These are phyloP conservation scores for Caenorhabditis drosophilae DNA, from an alignment of 2,888 invertebrate genomes.

Conservation along the genomic window DNA sequence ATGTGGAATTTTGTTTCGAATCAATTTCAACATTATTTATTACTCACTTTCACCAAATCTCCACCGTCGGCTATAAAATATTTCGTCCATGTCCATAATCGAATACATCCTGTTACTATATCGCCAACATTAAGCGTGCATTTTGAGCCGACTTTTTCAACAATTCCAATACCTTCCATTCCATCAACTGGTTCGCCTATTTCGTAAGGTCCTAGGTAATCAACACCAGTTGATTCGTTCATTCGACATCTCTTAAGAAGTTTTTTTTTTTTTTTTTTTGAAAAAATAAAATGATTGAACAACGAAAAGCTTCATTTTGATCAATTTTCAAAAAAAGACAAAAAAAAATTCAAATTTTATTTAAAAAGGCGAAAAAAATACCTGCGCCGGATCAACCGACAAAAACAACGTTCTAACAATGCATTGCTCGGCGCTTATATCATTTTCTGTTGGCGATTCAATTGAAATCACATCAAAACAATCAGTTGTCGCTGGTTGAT, in stretches of 20 bases:
- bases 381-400: slow-evolving; percentile 45
- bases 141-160: slow-evolving; percentile 26
- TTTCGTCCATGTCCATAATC: slow-evolving; percentile 47
- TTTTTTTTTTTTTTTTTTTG: background rate
- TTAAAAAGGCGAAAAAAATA: slow-evolving; percentile 6
- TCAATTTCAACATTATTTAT: background rate
- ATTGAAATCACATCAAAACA: slow-evolving; percentile 39
- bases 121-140: slow-evolving; percentile 35
- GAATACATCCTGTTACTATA: slow-evolving; percentile 39
- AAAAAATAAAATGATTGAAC: background rate
- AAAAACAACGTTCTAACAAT: slow-evolving; percentile 43
- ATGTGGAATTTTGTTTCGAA: background rate
- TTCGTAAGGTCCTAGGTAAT: slow-evolving; percentile 69
- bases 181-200: slow-evolving; percentile 68
- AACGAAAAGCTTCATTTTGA: background rate
- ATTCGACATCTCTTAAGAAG: slow-evolving; percentile 69
- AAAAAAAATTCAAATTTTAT: background rate
- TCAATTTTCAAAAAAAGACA: background rate
- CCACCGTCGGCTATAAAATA: slow-evolving; percentile 38
- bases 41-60: slow-evolving; percentile 44
- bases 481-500: slow-evolving; percentile 33
- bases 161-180: slow-evolving; percentile 69
- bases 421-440: slow-evolving; percentile 39
- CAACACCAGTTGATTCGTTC: slow-evolving; percentile 70
- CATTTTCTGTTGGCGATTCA: slow-evolving; percentile 24